Evolutionary conservation across 1,140 invertebrate genomes (phyloP).

Genomic region (Antheraea pernyi): DNA sequence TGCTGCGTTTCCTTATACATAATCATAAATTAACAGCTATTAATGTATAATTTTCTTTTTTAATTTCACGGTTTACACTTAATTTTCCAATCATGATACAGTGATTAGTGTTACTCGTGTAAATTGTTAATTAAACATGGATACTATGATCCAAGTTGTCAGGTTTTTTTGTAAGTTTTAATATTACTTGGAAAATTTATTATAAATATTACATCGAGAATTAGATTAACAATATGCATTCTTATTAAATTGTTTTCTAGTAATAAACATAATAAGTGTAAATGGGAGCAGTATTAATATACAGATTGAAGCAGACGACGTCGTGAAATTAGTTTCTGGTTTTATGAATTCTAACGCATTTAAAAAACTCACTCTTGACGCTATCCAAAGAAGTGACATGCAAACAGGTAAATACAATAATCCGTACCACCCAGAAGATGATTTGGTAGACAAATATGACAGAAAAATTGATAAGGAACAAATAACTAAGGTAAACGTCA

Average conservation of each 20-base stretch:
- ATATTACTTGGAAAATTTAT: too few relatives aligned
- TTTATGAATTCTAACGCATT: constrained; percentile 7
- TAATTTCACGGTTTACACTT: background rate
- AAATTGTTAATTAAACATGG: background rate
- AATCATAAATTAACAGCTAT: too few relatives aligned
- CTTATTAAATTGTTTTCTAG: background rate
- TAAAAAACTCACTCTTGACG: constrained; percentile 1
- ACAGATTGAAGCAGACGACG: constrained; percentile 9
- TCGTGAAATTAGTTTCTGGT: background rate
- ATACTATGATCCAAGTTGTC: background rate
- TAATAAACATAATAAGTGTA: background rate
- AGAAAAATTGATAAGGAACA: constrained; percentile 1
- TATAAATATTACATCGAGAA: background rate
- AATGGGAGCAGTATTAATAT: constrained; percentile 12
- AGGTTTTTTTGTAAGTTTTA: background rate
- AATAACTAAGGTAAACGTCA: background rate
- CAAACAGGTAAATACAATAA: constrained; percentile 5
- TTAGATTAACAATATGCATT: background rate
- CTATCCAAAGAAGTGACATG: background rate
- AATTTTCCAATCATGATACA: background rate
- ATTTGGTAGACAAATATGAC: background rate
- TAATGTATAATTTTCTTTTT: background rate
- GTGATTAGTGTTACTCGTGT: background rate
- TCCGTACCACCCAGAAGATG: constrained; percentile 15
- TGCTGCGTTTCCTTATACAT: too few relatives aligned